Percentiles rank a stretch among this genome's conserved stretches.
Evolutionary conservation across 92 coral and sea anemone genomes (phyloP).

Genomic region (Montipora capitata): DNA sequence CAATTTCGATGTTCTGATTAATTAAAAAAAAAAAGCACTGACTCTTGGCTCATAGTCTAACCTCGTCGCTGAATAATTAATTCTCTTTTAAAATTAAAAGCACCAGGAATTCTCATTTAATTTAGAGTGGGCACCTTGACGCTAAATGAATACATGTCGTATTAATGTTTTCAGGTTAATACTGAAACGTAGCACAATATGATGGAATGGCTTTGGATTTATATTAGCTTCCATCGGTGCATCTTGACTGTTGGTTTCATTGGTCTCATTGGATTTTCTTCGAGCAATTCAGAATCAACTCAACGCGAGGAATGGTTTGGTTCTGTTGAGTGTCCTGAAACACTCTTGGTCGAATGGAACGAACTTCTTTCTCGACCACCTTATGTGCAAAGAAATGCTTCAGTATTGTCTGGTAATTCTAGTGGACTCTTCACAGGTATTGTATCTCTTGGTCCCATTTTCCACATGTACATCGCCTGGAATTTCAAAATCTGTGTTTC

Average conservation of each 20-base stretch:
- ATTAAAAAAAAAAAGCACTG: no score
- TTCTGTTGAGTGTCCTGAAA: conserved; percentile 53
- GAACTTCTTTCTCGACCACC: conserved; percentile 58
- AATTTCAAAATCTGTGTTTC: no score
- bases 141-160: no score
- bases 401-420: conserved; percentile 18
- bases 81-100: no score
- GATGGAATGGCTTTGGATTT: not conserved
- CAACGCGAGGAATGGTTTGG: conserved; percentile 21
- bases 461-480: no score
- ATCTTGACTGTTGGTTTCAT: not conserved
- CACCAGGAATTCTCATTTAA: no score
- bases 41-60: no score
- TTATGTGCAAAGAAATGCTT: conserved; percentile 55
- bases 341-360: conserved; percentile 49
- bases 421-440: conserved; percentile 66
- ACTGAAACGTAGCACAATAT: no score
- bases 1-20: no score
- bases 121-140: no score
- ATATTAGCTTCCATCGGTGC: not conserved
- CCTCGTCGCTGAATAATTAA: no score
- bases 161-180: no score
- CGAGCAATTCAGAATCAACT: not conserved
- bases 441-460: not conserved
- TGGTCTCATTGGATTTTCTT: not conserved